Evolutionary conservation across 2,113 vertebrate species (phyloP).

Genomic region (Psophia crepitans): DNA sequence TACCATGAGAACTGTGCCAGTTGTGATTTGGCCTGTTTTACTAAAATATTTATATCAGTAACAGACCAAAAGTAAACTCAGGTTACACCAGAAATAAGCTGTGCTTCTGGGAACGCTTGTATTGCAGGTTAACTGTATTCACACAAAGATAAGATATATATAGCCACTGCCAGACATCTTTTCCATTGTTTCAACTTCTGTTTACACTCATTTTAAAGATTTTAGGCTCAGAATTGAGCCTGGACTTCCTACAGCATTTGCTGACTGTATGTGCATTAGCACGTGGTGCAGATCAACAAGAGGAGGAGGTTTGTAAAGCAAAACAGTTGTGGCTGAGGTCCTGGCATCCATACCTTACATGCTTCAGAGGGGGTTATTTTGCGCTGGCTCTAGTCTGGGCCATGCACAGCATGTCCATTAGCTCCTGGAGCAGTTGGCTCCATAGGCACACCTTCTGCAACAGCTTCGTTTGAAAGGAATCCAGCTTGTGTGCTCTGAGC

Average conservation of each 20-base stretch:
- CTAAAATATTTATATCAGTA: conserved; percentile 46
- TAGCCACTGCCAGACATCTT: neutral
- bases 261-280: neutral
- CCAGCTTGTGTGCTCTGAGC: neutral
- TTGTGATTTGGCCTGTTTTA: conserved; percentile 4
- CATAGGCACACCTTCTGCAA: neutral
- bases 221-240: neutral
- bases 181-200: neutral
- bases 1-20: neutral
- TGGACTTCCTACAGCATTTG: neutral
- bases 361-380: neutral
- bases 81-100: conserved; percentile 24
- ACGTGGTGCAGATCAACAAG: neutral
- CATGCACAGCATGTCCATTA: neutral
- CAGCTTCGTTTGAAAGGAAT: neutral
- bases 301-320: neutral
- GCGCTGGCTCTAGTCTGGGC: neutral
- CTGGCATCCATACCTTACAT: neutral
- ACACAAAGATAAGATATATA: neutral
- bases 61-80: conserved; percentile 39
- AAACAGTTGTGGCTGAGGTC: neutral
- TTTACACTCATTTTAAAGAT: neutral
- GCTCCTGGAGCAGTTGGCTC: neutral
- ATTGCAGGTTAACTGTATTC: neutral
- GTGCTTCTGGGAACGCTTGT: neutral